Percentiles rank a stretch among this genome's conserved stretches.
phyloP scores from a whole-genome alignment of 2,797 vertebrate species.

The Lagothrix lagotricha region DNA sequence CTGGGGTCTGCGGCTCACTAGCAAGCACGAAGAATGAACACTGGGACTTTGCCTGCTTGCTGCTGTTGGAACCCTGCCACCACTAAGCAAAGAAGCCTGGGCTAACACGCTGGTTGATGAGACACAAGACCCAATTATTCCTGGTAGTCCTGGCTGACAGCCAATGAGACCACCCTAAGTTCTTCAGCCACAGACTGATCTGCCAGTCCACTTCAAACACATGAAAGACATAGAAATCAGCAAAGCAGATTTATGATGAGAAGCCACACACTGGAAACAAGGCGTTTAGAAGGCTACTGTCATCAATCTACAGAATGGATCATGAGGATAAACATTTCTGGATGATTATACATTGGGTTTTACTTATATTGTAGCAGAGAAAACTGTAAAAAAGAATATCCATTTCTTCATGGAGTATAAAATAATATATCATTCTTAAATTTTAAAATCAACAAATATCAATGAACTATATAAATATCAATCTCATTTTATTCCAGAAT shows the following conservation, averaged over 20 bases:
- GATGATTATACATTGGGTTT: neutral
- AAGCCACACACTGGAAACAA: neutral
- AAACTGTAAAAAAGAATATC: neutral
- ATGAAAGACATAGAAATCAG: neutral
- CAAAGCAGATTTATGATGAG: neutral
- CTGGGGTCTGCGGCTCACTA: neutral
- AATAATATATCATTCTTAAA: conserved; percentile 4
- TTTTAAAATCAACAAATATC: neutral
- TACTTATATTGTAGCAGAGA: neutral
- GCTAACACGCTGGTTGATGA: neutral
- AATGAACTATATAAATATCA: neutral
- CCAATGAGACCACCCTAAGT: neutral
- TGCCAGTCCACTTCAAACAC: neutral
- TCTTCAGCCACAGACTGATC: neutral
- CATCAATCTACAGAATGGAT: neutral
- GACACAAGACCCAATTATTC: neutral
- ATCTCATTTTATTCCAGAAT: neutral
- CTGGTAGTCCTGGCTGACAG: too few relatives aligned
- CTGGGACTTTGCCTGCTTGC: neutral
- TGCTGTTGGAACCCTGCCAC: neutral
- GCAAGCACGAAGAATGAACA: neutral
- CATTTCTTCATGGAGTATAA: neutral
- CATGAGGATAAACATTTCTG: neutral
- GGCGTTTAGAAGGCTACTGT: neutral
- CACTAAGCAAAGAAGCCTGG: neutral